These are phyloP conservation scores for Seriola aureovittata DNA, from an alignment of 2,113 vertebrate species.

Conservation along the genomic window DNA sequence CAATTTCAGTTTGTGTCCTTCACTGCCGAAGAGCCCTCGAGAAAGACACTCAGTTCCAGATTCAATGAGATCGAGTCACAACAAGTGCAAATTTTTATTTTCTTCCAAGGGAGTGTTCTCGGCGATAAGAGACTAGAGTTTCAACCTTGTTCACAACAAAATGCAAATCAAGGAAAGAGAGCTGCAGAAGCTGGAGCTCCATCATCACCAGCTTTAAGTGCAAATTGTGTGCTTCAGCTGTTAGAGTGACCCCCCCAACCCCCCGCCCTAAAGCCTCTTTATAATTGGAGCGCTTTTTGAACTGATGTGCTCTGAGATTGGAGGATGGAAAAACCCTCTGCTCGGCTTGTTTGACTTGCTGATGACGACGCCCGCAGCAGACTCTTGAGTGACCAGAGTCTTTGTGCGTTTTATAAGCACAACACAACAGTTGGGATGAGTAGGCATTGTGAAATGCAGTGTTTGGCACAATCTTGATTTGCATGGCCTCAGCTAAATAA, in stretches of 20 bases:
- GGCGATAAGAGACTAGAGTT: background rate
- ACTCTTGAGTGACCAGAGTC: constrained; percentile 14
- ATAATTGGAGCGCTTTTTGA: constrained; percentile 71
- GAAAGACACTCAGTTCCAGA: background rate
- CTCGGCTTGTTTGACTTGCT: constrained; percentile 51
- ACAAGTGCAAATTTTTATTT: background rate
- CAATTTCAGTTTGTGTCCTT: background rate
- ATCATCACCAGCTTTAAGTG: constrained; percentile 37
- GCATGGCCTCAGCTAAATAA: constrained; percentile 19
- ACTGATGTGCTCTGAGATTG: constrained; percentile 59
- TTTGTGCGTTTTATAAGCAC: background rate
- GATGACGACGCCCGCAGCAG: constrained; percentile 46
- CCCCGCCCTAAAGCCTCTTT: constrained; percentile 59
- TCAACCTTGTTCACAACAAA: background rate
- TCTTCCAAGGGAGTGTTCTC: background rate
- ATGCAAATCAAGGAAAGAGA: constrained; percentile 22
- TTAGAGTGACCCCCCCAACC: constrained; percentile 16
- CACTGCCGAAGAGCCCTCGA: background rate
- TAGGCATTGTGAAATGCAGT: background rate
- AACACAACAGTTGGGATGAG: constrained; percentile 2
- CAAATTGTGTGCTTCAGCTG: constrained; percentile 46
- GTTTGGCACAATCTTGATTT: background rate
- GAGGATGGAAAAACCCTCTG: constrained; percentile 56
- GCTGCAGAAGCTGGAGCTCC: constrained; percentile 36
- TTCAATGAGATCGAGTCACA: background rate